These are phyloP conservation scores for Calyptomena viridis DNA, from an alignment of 2,113 vertebrate genomes.

Conservation along the genomic window DNA sequence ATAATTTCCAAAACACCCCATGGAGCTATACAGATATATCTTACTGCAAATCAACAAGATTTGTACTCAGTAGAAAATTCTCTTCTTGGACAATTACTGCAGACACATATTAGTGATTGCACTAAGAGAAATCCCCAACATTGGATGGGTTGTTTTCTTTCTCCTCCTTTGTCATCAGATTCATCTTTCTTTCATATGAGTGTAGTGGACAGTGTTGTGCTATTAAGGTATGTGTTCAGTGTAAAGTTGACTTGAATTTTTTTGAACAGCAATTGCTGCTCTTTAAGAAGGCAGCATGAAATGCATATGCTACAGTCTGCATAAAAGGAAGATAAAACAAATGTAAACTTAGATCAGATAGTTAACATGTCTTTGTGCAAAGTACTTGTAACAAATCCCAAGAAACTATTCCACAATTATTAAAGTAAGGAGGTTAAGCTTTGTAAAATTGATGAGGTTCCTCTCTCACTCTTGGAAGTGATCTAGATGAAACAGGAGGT, in stretches of 20 bases:
- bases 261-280: not conserved
- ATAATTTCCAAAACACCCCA: not conserved
- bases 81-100: not conserved
- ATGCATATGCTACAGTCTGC: not conserved
- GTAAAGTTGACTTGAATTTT: not conserved
- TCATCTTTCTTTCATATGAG: not conserved
- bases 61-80: not conserved
- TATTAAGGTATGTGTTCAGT: fast-evolving
- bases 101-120: not conserved
- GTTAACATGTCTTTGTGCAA: not conserved
- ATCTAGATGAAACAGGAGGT: not conserved
- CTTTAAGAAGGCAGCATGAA: not conserved
- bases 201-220: not conserved
- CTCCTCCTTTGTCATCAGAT: not conserved
- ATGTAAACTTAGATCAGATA: constrained; percentile 30
- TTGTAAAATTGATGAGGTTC: not conserved
- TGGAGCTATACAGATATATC: not conserved
- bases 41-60: not conserved
- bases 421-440: not conserved
- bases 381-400: not conserved
- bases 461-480: not conserved
- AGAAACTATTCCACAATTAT: not conserved
- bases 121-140: not conserved
- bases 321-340: not conserved
- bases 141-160: not conserved